These are phyloP conservation scores for Psix sp. DNA, from an alignment of 1,140 invertebrate species.

Conservation along the genomic window DNA sequence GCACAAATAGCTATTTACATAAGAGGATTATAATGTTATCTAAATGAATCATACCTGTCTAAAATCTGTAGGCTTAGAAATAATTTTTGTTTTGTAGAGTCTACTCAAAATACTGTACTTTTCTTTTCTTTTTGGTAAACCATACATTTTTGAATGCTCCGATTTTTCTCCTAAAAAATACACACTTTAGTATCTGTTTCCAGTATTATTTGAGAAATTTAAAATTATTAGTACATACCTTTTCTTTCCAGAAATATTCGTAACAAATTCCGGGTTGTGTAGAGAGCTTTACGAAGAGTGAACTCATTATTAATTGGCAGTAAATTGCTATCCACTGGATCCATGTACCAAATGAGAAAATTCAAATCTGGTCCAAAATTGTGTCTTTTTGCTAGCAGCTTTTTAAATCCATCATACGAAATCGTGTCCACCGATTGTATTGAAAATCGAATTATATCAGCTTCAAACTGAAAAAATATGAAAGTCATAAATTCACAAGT, in stretches of 20 bases:
- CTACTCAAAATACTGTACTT: constrained; percentile 86
- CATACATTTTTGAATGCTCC: constrained; percentile 84
- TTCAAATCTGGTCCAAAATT: constrained; percentile 90
- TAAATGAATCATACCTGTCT: constrained; percentile 83
- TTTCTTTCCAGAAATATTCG: constrained; percentile 91
- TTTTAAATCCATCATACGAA: constrained; percentile 91
- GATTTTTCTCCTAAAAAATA: constrained; percentile 83
- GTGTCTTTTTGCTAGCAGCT: constrained; percentile 87
- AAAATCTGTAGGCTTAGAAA: constrained; percentile 98
- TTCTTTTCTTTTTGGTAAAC: constrained; percentile 88
- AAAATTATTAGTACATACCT: too few species aligned
- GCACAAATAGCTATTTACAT: background rate
- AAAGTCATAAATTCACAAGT: background rate
- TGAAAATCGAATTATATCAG: constrained; percentile 97
- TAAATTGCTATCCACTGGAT: constrained; percentile 95
- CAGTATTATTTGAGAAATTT: too few species aligned
- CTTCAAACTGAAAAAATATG: constrained; percentile 88
- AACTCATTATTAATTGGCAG: constrained; percentile 99
- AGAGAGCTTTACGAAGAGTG: constrained; percentile 91
- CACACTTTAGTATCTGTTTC: too few species aligned
- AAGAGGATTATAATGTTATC: background rate
- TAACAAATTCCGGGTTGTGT: constrained; percentile 89
- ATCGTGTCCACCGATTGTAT: constrained; percentile 84
- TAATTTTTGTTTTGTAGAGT: constrained; percentile 88
- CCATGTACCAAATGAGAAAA: constrained; percentile 96